Evolutionary conservation across 2,888 invertebrate species (phyloP), one percentile per base, ranked within the genome.

Genomic region (Cryptus armator): DNA sequence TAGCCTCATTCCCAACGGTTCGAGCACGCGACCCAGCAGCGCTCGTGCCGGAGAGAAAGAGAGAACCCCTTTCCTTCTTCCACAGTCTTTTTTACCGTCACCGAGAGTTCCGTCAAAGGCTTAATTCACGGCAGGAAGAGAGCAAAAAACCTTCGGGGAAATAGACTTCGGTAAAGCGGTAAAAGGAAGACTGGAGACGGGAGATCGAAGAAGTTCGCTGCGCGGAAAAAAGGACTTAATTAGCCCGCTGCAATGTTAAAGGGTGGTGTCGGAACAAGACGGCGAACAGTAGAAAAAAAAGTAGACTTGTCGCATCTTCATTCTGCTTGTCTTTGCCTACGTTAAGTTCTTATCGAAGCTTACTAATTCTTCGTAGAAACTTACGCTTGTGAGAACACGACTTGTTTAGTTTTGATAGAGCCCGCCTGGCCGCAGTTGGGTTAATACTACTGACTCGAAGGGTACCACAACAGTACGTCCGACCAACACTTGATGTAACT

Each of bases 121-220:
- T 85, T 75, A 83, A 85, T 85, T 81, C 77, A 24, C 83, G 64
- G 76, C 80, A 77, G 80, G 80, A 85, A 85, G 72, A 62, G 82
- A 80, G 83, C 77, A 83, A 83, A 80, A 71, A 51, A 46, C 67
- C 77, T 84, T 80, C 56, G 56, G 81, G 81, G 81, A 78, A 84
- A 81, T 74, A 44, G 81, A 74, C 77, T 62, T 70, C 68, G 70
- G 37, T 64, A 37, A 16, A 68, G 53, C 37, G 62, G 64, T 10
- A 68, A 78, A 74, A 56, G 62, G 56, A 48, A 59, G 77, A 70
- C 77, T 14, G 24, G 12, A 29, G 48, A 53, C 32, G 59, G 53
- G 3, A 46, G 46, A 81, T 72, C 84, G 72, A 84, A 72, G 67
- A 67, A 81, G 66, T 67, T 76, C 59, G 48, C n/a, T 32, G 53